These are phyloP conservation scores for Allacma fusca DNA, from an alignment of 2,888 invertebrate species.

Conservation along the genomic window DNA sequence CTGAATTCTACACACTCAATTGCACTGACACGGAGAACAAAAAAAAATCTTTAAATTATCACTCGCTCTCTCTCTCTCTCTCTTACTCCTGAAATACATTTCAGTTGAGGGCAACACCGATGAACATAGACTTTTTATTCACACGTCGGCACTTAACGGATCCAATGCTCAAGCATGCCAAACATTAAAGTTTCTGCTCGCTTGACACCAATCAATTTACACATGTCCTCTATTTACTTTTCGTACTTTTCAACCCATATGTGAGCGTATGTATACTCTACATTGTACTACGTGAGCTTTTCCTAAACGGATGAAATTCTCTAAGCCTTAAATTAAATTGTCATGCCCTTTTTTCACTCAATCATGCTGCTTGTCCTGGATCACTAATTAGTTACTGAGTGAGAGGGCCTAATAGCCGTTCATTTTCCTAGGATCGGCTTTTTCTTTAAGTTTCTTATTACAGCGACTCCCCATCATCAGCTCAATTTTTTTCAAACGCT, in stretches of 20 bases:
- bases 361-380: conserved; percentile 4
- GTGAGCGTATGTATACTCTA: neutral
- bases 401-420: neutral
- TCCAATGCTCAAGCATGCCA: neutral
- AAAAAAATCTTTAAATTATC: conserved; percentile 37
- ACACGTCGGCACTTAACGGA: conserved; percentile 31
- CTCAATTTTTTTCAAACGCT: neutral
- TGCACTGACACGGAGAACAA: conserved; percentile 4
- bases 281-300: neutral
- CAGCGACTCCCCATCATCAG: neutral
- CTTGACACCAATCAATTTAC: conserved; percentile 16
- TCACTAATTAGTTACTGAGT: neutral
- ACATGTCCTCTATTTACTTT: conserved; percentile 9
- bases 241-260: neutral
- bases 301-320: neutral
- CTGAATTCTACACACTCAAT: conserved; percentile 19
- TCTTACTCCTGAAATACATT: conserved; percentile 28
- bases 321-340: conserved; percentile 10
- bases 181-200: conserved; percentile 12
- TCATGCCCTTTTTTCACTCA: conserved; percentile 7
- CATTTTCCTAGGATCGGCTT: neutral
- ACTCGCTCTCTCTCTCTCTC: neutral
- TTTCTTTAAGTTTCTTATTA: neutral
- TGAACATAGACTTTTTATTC: conserved; percentile 30
- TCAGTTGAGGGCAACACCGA: conserved; percentile 14